Evolutionary conservation across 2,888 invertebrate genomes (phyloP).

Genomic region (Xylota segnis): DNA sequence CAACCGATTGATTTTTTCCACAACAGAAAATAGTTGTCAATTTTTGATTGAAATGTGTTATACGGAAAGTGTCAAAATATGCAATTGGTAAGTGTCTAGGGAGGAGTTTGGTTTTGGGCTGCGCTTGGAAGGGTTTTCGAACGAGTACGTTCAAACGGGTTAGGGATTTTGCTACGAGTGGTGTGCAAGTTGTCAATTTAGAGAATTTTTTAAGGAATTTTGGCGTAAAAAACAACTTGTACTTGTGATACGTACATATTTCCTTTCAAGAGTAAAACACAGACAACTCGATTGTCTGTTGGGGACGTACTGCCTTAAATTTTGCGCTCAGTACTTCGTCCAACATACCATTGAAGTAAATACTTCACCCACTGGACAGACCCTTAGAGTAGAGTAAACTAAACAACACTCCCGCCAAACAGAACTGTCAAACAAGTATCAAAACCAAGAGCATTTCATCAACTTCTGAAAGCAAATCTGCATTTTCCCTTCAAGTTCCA

Average conservation of each 20-base stretch:
- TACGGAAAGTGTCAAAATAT: slow-evolving; percentile 50
- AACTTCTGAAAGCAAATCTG: neutral
- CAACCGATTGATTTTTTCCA: slow-evolving; percentile 75
- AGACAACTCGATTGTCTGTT: too few relatives aligned
- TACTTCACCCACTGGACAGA: neutral
- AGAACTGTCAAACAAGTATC: slow-evolving; percentile 31
- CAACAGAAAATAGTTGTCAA: slow-evolving; percentile 66
- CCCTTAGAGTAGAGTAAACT: neutral
- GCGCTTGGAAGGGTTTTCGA: neutral
- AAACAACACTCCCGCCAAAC: slow-evolving; percentile 40
- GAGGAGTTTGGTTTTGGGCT: neutral
- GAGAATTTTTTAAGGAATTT: too few relatives aligned
- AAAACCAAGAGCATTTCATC: neutral
- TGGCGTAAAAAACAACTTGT: too few relatives aligned
- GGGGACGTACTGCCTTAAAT: too few relatives aligned
- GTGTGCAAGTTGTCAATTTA: too few relatives aligned
- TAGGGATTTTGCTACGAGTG: neutral
- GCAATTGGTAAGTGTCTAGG: slow-evolving; percentile 8
- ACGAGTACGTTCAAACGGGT: neutral
- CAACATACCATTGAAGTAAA: too few relatives aligned
- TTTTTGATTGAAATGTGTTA: slow-evolving; percentile 37
- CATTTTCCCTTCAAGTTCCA: slow-evolving; percentile 78
- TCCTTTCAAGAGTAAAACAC: too few relatives aligned
- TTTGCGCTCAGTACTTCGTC: too few relatives aligned
- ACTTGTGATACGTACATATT: too few relatives aligned